Percentiles rank a stretch among this genome's conserved stretches.
Evolutionary conservation across 2,888 invertebrate genomes (phyloP).

Genomic region (Macrosiphum euphorbiae): DNA sequence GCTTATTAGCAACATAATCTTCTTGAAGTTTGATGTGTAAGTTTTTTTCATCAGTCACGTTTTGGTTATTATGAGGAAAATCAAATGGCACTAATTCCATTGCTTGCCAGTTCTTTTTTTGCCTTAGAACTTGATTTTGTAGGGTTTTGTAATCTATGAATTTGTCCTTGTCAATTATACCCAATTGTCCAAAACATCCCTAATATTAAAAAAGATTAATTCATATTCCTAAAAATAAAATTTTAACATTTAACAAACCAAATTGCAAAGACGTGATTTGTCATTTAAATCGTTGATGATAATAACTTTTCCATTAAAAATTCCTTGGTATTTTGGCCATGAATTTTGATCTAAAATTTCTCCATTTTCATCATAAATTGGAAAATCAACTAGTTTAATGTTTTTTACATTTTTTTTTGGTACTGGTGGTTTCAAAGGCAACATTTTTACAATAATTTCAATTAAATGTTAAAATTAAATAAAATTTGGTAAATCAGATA

Average conservation of each 20-base stretch:
- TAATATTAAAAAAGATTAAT: background rate
- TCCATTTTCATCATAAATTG: slow-evolving; percentile 27
- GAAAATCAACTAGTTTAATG: slow-evolving; percentile 2
- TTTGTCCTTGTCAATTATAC: background rate
- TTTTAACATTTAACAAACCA: background rate
- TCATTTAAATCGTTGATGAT: slow-evolving; percentile 40
- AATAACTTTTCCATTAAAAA: slow-evolving; percentile 37
- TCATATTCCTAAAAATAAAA: background rate
- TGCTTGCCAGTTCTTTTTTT: slow-evolving; percentile 38
- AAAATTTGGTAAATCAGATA: background rate
- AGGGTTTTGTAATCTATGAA: slow-evolving; percentile 24
- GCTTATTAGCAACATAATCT: background rate
- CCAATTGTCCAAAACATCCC: slow-evolving; percentile 53
- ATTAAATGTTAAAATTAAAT: background rate
- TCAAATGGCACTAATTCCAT: slow-evolving; percentile 51
- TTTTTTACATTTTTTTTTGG: slow-evolving; percentile 29
- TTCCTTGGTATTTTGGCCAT: slow-evolving; percentile 44
- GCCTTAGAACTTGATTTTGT: slow-evolving; percentile 39
- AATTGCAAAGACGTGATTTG: background rate
- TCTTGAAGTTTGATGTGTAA: background rate
- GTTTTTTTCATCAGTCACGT: background rate
- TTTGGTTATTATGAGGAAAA: slow-evolving; percentile 48
- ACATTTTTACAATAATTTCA: background rate
- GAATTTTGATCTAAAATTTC: background rate
- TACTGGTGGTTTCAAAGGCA: slow-evolving; percentile 49